Base-by-base conservation (phyloP, 2,797 vertebrate species). In the Gephyroberyx darwinii region DNA sequence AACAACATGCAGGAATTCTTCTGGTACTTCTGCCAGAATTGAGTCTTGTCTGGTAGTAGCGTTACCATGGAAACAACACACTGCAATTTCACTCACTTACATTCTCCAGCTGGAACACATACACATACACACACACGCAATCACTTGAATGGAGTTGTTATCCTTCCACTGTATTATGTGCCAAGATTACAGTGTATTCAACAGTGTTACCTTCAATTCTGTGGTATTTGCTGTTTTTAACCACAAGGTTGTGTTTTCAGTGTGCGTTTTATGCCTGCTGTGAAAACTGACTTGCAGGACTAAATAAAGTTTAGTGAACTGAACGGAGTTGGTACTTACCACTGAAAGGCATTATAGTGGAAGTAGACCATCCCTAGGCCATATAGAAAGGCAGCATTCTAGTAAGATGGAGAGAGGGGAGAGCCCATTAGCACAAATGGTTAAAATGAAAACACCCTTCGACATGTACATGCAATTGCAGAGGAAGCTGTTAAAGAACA, bases 311-410 rank as follows among this genome's bases (percentile, higher is more conserved):
- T 50, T 5, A n/a, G n/a, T 50, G 22, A 31, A 35, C 41, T 26
- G 57, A 26, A 26, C 2, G 5, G 9, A 54, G 33, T 4, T 20
- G 9, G 13, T 84, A 97, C 98, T 97, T 94, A 99, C 98, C 98
- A 98, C 84, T 98, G 98, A 97, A 99, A 99, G 93, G 98, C 97
- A 94, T 98, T 99, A 95, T 99, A 99, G 96, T 98, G 96, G 96
- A 98, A 99, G 95, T 99, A 99, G 93, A 99, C 97, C 97, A 99
- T 96, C 94, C 98, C 98, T 90, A 99, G 97, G 94, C 98, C 98
- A 90, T 99, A 99, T 92, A 99, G 97, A 96, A 99, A 99, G 95
- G 96, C 96, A 96, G 97, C 96, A 97, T 99, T 99, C 98, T 99
- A 93, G 43, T 90, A 13, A 50, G 35, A 53, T 7, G 16, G 67